A percentile compares a stretch with the other conserved stretches of the same genome.
Evolutionary conservation across 2,113 vertebrate genomes (phyloP).

Genomic region (Lipotes vexillifer): DNA sequence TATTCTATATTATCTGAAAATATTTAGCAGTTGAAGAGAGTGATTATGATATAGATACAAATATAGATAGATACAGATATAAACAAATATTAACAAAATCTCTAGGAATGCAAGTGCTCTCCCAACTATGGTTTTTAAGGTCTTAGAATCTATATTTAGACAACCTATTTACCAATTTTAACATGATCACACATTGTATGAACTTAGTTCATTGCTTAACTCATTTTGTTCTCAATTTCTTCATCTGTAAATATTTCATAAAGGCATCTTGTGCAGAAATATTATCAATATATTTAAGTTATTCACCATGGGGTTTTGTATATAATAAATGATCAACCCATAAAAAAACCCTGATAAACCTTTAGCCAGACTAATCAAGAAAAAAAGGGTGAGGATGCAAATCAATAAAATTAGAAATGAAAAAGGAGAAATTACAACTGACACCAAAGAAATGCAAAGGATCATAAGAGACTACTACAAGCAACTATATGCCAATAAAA

Average conservation of each 20-base stretch:
- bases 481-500: too few species aligned
- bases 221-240: neutral
- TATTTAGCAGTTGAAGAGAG: neutral
- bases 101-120: neutral
- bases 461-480: too few species aligned
- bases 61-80: neutral
- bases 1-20: neutral
- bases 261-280: neutral
- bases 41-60: neutral
- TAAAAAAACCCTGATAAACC: too few species aligned
- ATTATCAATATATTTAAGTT: neutral
- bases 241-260: neutral
- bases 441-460: too few species aligned
- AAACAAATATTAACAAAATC: neutral
- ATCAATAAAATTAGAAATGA: too few species aligned
- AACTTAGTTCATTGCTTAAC: neutral
- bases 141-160: neutral
- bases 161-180: neutral
- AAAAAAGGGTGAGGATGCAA: too few species aligned
- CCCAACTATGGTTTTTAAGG: neutral
- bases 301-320: neutral
- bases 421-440: too few species aligned
- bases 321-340: neutral
- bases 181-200: neutral
- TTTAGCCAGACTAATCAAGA: too few species aligned